These are phyloP conservation scores for Gallinago jamesoni DNA, from an alignment of 2,113 vertebrate genomes.

Conservation along the genomic window DNA sequence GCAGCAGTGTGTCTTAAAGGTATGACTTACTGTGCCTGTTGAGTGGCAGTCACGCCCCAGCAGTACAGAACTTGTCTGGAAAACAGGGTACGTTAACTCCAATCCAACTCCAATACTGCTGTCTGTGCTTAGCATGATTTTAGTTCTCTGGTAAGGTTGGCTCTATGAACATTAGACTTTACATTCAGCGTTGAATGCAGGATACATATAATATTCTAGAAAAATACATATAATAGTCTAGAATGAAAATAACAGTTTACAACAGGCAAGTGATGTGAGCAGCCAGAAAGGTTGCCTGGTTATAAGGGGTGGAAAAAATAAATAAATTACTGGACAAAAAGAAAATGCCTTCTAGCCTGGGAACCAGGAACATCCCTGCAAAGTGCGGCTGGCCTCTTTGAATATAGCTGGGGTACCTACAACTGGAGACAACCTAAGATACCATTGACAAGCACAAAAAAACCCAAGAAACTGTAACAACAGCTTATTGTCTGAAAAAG, in stretches of 20 bases:
- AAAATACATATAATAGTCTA: not conserved
- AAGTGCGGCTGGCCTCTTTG: not conserved
- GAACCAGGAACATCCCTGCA: not conserved
- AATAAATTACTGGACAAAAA: not conserved
- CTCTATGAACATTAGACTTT: not conserved
- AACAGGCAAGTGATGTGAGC: not conserved
- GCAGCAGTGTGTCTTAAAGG: not conserved
- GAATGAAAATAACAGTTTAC: not conserved
- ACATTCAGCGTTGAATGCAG: not conserved
- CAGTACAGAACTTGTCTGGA: not conserved
- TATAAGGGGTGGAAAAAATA: not conserved
- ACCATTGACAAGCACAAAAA: not conserved
- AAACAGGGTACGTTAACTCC: not conserved
- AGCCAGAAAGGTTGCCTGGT: not conserved
- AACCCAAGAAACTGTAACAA: not conserved
- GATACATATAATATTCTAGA: not conserved
- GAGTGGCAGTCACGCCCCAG: not conserved
- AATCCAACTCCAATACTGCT: rapidly evolving
- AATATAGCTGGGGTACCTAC: not conserved
- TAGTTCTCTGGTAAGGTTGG: not conserved
- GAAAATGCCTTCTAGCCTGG: not conserved
- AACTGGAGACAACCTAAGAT: not conserved
- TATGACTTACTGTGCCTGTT: not conserved
- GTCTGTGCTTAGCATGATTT: too few relatives aligned
- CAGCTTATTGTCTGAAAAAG: not conserved